A percentile compares a stretch with the other conserved stretches of the same genome.
Conservation (phyloP, 2,113 vertebrate genomes). For the Pungitius pungitius region DNA sequence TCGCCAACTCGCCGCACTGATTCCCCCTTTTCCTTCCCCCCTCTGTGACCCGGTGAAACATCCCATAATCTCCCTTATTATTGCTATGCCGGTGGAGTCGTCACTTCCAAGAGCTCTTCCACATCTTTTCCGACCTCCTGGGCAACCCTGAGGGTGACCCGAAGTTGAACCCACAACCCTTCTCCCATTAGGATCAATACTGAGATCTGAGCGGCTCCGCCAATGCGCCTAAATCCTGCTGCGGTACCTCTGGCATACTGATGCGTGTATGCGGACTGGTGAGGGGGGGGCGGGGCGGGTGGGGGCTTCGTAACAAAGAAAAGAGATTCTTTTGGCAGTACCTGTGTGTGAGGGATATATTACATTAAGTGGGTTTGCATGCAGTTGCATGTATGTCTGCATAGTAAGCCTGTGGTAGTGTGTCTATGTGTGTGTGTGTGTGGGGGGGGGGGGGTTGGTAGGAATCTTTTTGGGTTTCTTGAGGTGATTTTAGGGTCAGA, state of each 20-base stretch:
- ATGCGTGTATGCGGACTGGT: slow-evolving; percentile 49
- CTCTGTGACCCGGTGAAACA: slow-evolving; percentile 67
- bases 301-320: slow-evolving; percentile 25
- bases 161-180: slow-evolving; percentile 75
- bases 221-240: slow-evolving; percentile 71
- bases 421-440: neutral
- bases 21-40: slow-evolving; percentile 36
- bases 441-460: neutral
- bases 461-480: neutral
- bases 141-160: slow-evolving; percentile 73
- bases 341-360: neutral
- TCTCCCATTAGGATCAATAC: slow-evolving; percentile 73
- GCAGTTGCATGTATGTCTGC: slow-evolving; percentile 3
- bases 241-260: slow-evolving; percentile 63
- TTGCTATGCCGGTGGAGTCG: slow-evolving; percentile 69
- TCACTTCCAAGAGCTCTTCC: slow-evolving; percentile 71
- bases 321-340: slow-evolving; percentile 36
- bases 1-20: slow-evolving; percentile 30
- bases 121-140: slow-evolving; percentile 58
- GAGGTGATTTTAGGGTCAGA: slow-evolving; percentile 50
- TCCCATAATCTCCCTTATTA: slow-evolving; percentile 72
- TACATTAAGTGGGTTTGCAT: slow-evolving; percentile 23
- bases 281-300: neutral
- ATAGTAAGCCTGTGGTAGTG: neutral
- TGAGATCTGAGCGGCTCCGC: slow-evolving; percentile 71